Evolutionary conservation across 2,888 invertebrate species (phyloP).

Genomic region (Germaria angustata): DNA sequence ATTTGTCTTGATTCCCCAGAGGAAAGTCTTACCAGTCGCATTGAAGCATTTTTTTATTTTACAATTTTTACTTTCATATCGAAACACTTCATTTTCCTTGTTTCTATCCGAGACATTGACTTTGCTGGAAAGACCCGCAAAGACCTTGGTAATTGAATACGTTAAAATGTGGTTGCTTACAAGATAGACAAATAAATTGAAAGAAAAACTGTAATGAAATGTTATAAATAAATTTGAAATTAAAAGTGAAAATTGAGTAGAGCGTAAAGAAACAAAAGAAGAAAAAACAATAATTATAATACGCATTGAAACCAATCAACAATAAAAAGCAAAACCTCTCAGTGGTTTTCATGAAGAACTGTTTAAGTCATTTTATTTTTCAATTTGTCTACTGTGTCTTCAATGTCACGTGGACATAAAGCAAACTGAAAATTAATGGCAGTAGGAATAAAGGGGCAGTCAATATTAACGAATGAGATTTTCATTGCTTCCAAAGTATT

Average conservation of each 20-base stretch:
- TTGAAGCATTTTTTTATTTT: not conserved
- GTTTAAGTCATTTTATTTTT: not conserved
- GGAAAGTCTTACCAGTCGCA: not conserved
- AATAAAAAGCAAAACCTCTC: not conserved
- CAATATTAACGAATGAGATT: too few relatives aligned
- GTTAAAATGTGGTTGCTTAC: conserved; percentile 42
- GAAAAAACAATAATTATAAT: not conserved
- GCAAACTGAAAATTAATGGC: too few relatives aligned
- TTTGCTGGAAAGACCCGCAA: conserved; percentile 38
- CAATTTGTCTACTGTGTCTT: too few relatives aligned
- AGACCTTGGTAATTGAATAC: conserved; percentile 65
- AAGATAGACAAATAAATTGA: not conserved
- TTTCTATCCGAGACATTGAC: conserved; percentile 55
- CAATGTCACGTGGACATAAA: too few relatives aligned
- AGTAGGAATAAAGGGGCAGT: too few relatives aligned
- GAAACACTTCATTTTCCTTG: conserved; percentile 8
- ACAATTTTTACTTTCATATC: conserved; percentile 30
- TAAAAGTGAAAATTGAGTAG: conserved; percentile 64
- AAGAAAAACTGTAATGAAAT: conserved; percentile 42
- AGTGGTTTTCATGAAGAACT: not conserved
- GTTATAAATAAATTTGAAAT: conserved; percentile 57
- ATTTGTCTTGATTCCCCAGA: not conserved
- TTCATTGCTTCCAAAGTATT: too few relatives aligned
- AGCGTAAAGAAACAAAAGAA: conserved; percentile 12
- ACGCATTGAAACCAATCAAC: conserved; percentile 28